These are phyloP conservation scores for Hypomecis atomaria DNA, from an alignment of 2,888 invertebrate genomes.

Conservation along the genomic window DNA sequence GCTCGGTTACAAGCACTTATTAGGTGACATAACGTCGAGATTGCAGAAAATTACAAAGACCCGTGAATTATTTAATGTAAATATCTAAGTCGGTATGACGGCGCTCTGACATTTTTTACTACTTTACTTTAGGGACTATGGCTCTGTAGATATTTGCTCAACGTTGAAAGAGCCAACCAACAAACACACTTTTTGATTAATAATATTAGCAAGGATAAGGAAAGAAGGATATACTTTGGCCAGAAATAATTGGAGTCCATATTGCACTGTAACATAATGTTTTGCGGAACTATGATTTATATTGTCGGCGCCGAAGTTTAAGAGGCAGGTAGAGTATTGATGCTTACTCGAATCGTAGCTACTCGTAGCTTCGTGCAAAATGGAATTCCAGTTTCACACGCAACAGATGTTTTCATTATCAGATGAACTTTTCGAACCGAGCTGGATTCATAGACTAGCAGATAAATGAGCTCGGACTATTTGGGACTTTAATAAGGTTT, in stretches of 20 bases:
- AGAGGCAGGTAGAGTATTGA: slow-evolving; percentile 62
- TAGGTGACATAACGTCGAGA: too few species aligned
- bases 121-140: too few species aligned
- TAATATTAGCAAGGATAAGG: not conserved
- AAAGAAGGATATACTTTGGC: not conserved
- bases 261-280: slow-evolving; percentile 29
- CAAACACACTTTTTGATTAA: too few species aligned
- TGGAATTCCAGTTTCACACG: slow-evolving; percentile 84
- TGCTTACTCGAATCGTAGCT: slow-evolving; percentile 67
- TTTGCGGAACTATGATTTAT: slow-evolving; percentile 65
- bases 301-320: slow-evolving; percentile 60
- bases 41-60: too few species aligned
- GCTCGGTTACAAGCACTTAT: too few species aligned
- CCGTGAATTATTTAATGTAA: too few species aligned
- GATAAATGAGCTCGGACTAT: not conserved
- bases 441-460: slow-evolving; percentile 52
- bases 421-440: slow-evolving; percentile 77
- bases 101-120: too few species aligned
- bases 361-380: slow-evolving; percentile 70
- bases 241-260: not conserved
- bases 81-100: too few species aligned
- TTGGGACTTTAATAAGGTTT: not conserved
- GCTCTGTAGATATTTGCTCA: too few species aligned
- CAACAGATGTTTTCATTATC: slow-evolving; percentile 83
- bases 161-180: too few species aligned